These are phyloP conservation scores for Acanthaster planci DNA, from an alignment of 35 echinoderm and acorn worm species.

Conservation along the genomic window DNA sequence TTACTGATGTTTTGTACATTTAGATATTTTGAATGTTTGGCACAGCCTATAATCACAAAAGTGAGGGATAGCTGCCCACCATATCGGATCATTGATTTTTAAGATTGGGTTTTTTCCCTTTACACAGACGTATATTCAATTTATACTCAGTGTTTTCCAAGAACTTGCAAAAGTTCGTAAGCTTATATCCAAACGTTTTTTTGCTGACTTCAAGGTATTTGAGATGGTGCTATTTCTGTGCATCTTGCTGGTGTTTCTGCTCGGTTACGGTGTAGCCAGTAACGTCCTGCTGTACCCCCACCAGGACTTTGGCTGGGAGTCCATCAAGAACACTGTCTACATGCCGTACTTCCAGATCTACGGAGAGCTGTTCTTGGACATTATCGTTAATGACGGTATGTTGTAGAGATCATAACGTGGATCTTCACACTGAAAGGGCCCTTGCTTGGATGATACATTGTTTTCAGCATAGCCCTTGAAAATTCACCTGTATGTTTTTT, in stretches of 20 bases:
- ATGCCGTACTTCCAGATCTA: conserved; percentile 88
- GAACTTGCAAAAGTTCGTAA: background rate
- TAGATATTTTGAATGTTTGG: too few relatives aligned
- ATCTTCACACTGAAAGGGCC: too few relatives aligned
- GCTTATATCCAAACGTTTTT: too few relatives aligned
- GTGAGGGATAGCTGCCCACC: too few relatives aligned
- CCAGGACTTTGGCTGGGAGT: conserved; percentile 12
- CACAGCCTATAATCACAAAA: too few relatives aligned
- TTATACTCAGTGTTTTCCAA: too few relatives aligned
- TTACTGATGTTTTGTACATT: too few relatives aligned
- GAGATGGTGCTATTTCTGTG: conserved; percentile 72
- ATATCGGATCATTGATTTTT: background rate
- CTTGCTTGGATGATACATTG: too few relatives aligned
- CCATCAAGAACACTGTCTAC: conserved; percentile 60
- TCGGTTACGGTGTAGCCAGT: conserved; percentile 71
- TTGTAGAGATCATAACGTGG: too few relatives aligned
- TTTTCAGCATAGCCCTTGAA: too few relatives aligned
- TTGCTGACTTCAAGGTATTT: conserved; percentile 38
- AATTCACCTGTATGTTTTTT: too few relatives aligned
- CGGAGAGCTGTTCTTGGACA: conserved; percentile 71
- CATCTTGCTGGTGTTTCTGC: conserved; percentile 59
- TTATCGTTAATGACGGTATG: conserved; percentile 49
- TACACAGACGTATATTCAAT: too few relatives aligned
- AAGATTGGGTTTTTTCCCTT: background rate
- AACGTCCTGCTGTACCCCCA: conserved; percentile 67